Percentiles rank a stretch among this genome's conserved stretches.
phyloP scores from a whole-genome alignment of 1,140 invertebrate genomes.

The Drosophila tropicalis region DNA sequence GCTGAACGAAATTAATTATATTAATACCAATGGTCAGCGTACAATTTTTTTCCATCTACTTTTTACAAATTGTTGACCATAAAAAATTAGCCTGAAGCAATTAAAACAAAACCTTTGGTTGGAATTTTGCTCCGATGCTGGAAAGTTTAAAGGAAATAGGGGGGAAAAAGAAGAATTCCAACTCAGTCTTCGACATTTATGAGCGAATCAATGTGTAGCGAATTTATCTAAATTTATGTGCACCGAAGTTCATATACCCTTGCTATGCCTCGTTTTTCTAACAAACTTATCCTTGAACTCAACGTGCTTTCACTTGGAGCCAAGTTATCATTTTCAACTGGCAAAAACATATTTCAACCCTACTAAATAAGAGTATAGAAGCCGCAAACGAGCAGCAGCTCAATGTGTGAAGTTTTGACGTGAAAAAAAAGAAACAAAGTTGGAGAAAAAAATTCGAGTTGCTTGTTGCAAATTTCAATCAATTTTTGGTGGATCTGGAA shows the following conservation, averaged over 20 bases:
- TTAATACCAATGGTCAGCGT: slow-evolving; percentile 64
- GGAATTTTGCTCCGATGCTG: slow-evolving; percentile 20
- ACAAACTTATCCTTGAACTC: too few relatives aligned
- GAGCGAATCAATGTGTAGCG: slow-evolving; percentile 19
- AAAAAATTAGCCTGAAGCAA: slow-evolving; percentile 28
- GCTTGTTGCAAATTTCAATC: slow-evolving; percentile 78
- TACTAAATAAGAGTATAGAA: slow-evolving; percentile 22
- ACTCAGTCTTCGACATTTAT: slow-evolving; percentile 48
- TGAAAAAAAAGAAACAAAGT: slow-evolving; percentile 21
- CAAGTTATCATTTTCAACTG: too few relatives aligned
- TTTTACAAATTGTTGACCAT: background rate
- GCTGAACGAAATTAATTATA: slow-evolving; percentile 73
- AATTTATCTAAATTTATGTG: background rate
- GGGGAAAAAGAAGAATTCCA: background rate
- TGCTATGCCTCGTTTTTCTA: background rate
- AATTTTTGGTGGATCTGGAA: slow-evolving; percentile 61
- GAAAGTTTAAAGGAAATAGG: background rate
- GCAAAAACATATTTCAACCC: background rate
- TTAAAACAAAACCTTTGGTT: slow-evolving; percentile 27
- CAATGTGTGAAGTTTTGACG: slow-evolving; percentile 58
- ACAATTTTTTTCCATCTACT: slow-evolving; percentile 28
- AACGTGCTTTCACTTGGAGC: too few relatives aligned
- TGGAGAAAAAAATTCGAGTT: slow-evolving; percentile 51
- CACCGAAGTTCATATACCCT: background rate
- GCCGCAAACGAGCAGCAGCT: slow-evolving; percentile 54